Evolutionary conservation across 2,888 invertebrate genomes (phyloP).

Genomic region (Rhyacophila evoluta): DNA sequence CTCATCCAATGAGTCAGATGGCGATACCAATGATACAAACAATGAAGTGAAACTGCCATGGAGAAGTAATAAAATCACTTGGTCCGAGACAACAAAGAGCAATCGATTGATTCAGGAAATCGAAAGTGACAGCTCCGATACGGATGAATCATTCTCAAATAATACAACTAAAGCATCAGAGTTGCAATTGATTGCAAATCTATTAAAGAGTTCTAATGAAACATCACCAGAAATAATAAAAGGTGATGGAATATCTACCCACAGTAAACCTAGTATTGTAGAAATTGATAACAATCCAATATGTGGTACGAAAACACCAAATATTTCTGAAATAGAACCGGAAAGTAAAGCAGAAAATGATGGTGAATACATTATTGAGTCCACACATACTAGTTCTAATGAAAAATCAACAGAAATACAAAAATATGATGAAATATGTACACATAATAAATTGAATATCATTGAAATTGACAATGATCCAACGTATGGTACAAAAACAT

Average conservation of each 20-base stretch:
- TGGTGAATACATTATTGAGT: not conserved
- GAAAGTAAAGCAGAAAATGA: not conserved
- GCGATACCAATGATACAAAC: conserved; percentile 23
- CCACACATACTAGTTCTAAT: not conserved
- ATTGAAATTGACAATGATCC: not conserved
- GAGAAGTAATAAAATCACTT: conserved; percentile 55
- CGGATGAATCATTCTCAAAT: conserved; percentile 59
- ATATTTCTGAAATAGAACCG: not conserved
- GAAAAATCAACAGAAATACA: not conserved
- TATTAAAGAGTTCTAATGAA: conserved; percentile 30
- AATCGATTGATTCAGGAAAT: conserved; percentile 65
- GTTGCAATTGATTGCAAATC: not conserved
- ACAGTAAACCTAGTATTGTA: not conserved
- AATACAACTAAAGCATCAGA: not conserved
- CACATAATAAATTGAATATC: not conserved
- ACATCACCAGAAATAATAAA: not conserved
- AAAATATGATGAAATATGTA: not conserved
- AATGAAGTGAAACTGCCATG: conserved; percentile 45
- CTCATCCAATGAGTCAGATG: conserved; percentile 12
- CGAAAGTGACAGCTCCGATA: conserved; percentile 58
- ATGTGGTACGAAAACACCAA: not conserved
- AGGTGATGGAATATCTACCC: not conserved
- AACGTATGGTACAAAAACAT: not conserved
- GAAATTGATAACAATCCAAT: not conserved
- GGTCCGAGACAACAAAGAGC: conserved; percentile 61